Evolutionary conservation across 2,113 vertebrate species (phyloP).

Genomic region (Condylura cristata): DNA sequence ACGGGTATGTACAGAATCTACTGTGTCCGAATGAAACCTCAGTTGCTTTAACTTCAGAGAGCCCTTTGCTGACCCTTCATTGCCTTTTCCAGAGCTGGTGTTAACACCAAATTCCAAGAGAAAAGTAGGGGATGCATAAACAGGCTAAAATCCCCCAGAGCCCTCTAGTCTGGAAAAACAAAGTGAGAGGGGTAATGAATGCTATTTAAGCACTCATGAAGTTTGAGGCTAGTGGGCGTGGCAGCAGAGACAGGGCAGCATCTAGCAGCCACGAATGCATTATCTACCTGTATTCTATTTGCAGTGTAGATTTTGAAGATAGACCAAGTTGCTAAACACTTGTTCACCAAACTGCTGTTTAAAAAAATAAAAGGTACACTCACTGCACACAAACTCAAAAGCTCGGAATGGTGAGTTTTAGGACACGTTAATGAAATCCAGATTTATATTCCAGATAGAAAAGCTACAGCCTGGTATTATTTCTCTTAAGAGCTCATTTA

Average conservation of each 20-base stretch:
- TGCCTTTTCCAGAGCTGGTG: neutral
- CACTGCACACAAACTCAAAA: neutral
- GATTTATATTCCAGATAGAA: neutral
- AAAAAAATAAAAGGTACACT: neutral
- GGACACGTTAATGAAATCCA: constrained; percentile 25
- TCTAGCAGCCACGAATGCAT: too few species aligned
- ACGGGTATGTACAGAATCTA: neutral
- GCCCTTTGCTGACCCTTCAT: neutral
- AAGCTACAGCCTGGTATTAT: neutral
- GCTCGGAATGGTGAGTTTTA: neutral
- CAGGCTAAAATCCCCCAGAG: neutral
- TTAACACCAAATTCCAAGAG: neutral
- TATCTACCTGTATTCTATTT: neutral
- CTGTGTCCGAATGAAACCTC: neutral
- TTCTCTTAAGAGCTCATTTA: constrained; percentile 40
- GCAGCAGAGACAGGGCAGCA: accelerated
- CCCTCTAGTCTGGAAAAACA: neutral
- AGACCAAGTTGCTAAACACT: neutral
- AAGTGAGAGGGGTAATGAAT: neutral
- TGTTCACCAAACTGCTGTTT: neutral
- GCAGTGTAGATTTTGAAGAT: neutral
- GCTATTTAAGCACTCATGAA: neutral
- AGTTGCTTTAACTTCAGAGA: neutral
- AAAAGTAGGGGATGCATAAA: neutral
- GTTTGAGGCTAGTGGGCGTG: neutral